Percentiles rank a stretch among this genome's conserved stretches.
Conservation (phyloP, 2,888 invertebrate genomes). For the Antheraea yamamai region DNA sequence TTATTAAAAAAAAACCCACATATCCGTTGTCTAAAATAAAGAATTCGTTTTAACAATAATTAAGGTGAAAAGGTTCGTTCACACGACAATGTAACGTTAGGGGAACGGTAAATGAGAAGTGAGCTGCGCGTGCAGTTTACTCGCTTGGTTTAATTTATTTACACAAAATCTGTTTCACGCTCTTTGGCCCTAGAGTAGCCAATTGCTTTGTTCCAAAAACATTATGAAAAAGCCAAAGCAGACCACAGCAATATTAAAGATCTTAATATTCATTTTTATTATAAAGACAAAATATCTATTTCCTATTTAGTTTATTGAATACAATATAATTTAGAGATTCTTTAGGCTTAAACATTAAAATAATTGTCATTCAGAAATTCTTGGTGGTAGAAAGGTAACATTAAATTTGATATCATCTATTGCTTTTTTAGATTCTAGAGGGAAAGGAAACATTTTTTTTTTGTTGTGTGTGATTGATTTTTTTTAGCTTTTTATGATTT, state of each 20-base stretch:
- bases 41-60: slow-evolving; percentile 16
- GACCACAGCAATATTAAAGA: background rate
- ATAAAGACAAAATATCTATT: background rate
- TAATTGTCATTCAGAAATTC: background rate
- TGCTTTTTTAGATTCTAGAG: too few species aligned
- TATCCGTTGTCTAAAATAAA: slow-evolving; percentile 22
- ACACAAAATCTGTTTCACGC: background rate
- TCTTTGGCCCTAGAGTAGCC: background rate
- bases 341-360: background rate
- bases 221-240: background rate
- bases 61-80: slow-evolving; percentile 15
- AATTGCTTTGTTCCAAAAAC: background rate
- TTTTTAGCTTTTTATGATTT: too few species aligned
- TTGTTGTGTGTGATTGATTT: too few species aligned
- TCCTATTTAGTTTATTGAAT: background rate
- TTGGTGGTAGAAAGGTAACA: background rate
- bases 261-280: too few species aligned
- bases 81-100: slow-evolving; percentile 13
- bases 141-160: background rate
- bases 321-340: background rate
- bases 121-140: background rate
- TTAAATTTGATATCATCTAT: too few species aligned
- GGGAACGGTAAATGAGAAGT: slow-evolving; percentile 9
- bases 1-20: slow-evolving; percentile 25
- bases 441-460: too few species aligned